phyloP scores from a whole-genome alignment of 30 jellyfish, hydroid and myxozoan genomes.

The Aurelia coerulea region DNA sequence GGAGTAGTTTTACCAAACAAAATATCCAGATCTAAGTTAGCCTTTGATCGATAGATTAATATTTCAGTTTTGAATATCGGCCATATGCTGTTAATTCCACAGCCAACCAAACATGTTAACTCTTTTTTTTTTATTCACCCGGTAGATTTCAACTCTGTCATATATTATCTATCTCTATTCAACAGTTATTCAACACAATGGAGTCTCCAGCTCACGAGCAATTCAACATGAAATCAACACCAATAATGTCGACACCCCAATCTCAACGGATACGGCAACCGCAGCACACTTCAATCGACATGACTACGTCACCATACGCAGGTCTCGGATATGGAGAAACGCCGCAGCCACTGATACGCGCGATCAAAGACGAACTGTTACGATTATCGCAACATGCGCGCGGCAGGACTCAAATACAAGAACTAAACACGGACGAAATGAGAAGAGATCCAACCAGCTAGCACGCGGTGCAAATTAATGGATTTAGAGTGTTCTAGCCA shows the following conservation, averaged over 20 bases:
- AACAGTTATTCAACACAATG: constrained; percentile 59
- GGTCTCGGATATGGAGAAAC: constrained; percentile 35
- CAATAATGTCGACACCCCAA: constrained; percentile 24
- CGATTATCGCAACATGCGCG: constrained; percentile 76
- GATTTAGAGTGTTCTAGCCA: not conserved
- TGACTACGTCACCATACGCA: constrained; percentile 54
- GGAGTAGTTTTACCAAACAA: too few relatives aligned
- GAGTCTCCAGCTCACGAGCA: constrained; percentile 43
- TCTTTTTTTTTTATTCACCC: too few relatives aligned
- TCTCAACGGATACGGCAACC: constrained; percentile 26
- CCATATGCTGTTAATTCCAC: too few relatives aligned
- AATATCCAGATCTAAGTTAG: too few relatives aligned
- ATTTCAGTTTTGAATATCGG: too few relatives aligned
- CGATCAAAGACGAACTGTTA: constrained; percentile 89
- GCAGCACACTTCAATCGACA: constrained; percentile 78
- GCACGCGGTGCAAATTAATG: not conserved
- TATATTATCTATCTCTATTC: too few relatives aligned
- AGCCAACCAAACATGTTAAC: too few relatives aligned
- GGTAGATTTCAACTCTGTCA: too few relatives aligned
- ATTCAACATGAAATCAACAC: constrained; percentile 14
- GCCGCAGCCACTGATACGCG: constrained; percentile 95
- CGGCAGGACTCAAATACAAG: constrained; percentile 75
- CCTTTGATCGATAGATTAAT: too few relatives aligned
- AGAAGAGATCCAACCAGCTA: not conserved
- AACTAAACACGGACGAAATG: constrained; percentile 26